Conservation (phyloP, 37 sponge, comb jelly and placozoan species). For the Aplysina aerophoba region DNA sequence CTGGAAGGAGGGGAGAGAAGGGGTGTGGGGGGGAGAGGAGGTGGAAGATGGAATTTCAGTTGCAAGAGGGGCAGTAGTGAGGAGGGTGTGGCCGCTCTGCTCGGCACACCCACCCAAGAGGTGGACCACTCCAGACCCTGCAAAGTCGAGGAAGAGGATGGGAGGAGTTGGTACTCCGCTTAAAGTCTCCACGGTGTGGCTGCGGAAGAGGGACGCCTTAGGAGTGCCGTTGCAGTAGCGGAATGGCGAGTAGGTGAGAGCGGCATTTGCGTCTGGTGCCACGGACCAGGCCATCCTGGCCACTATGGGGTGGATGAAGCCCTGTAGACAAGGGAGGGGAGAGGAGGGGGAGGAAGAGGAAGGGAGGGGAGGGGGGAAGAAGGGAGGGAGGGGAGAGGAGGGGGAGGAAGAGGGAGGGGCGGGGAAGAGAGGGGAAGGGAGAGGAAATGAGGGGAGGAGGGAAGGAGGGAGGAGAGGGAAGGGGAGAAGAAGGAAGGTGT, state of each 20-base stretch:
- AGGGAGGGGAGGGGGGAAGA: not conserved
- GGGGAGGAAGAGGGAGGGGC: too few relatives aligned
- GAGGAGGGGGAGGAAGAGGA: not conserved
- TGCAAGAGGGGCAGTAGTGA: too few relatives aligned
- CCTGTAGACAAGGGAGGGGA: slow-evolving; percentile 14
- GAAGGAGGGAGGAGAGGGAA: not conserved
- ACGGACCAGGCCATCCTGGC: slow-evolving; percentile 75
- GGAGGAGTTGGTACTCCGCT: not conserved
- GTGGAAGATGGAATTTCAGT: too few relatives aligned
- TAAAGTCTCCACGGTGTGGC: not conserved
- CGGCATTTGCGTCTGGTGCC: not conserved
- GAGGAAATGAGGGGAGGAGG: too few relatives aligned
- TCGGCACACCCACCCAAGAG: slow-evolving; percentile 56
- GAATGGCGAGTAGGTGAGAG: slow-evolving; percentile 62
- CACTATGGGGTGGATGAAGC: slow-evolving; percentile 74
- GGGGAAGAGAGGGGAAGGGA: too few relatives aligned
- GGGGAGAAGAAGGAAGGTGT: too few relatives aligned
- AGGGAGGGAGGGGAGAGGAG: not conserved
- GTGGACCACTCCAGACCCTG: slow-evolving; percentile 86
- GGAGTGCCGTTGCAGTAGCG: slow-evolving; percentile 72
- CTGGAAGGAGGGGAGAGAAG: slow-evolving; percentile 1
- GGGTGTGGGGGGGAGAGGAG: not conserved
- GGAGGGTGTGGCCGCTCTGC: not conserved
- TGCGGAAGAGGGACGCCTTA: slow-evolving; percentile 21
- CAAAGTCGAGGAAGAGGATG: slow-evolving; percentile 77